Evolutionary conservation across 2,113 vertebrate genomes (phyloP), one percentile per base, ranked within the genome.

Genomic region (Centrocercus urophasianus): DNA sequence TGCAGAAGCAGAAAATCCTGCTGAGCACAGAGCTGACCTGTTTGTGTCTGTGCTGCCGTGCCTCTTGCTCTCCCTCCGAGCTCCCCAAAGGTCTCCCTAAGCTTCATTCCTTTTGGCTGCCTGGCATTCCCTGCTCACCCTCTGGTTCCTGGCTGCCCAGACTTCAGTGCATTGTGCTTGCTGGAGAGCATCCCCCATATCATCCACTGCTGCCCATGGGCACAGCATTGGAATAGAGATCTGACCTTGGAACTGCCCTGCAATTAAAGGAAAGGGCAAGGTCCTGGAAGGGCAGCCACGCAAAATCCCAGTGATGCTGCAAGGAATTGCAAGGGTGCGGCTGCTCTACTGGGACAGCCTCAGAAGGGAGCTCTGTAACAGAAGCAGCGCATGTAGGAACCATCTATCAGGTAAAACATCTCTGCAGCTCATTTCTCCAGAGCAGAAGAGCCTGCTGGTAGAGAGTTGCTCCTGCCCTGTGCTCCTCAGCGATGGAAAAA

Each of bases 141-240:
- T 13, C 76, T 14, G 11, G 32, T 38, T 60, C 76, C 82, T 32
- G 54, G 63, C 71, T 78, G 88, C 96, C 76, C 84, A 30, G 50
- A 54, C 71, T 81, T 89, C 96, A 78, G 96, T 75, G 76, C 84
- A 30, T 86, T 87, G 75, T 57, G 92, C 54, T 73, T 59, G 63
- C 66, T 32, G 61, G 52, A 47, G 57, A 34, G 32, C 38, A 36
- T 87, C 78, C 22, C 63, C 69, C 27, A 47, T 11, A 11, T 4
- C 30, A 43, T 6, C 27, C 17, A 19, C 34, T 1, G 71, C 67
- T 64, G 47, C 67, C 56, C 5, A 11, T 3, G 60, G 60, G 72
- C 34, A 10, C 3, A 3, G 13, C 18, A 14, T 2, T 7, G 54
- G 67, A 38, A 28, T 1, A 18, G 34, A 64, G 19, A 18, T 15